Evolutionary conservation across 2,888 invertebrate genomes (phyloP).

Genomic region (Dioctria rufipes): DNA sequence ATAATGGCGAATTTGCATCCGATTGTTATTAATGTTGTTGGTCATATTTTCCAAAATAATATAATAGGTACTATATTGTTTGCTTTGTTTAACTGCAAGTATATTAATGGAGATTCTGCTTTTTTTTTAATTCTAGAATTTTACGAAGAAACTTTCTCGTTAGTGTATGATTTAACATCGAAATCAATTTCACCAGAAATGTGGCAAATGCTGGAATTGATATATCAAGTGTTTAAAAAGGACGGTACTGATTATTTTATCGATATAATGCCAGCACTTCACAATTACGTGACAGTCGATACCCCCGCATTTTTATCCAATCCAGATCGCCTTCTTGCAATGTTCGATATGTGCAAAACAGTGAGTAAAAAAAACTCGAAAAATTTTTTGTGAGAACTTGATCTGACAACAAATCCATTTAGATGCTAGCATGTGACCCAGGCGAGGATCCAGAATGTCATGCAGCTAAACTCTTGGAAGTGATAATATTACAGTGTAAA

Average conservation of each 20-base stretch:
- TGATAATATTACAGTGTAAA: slow-evolving; percentile 93
- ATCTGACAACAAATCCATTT: slow-evolving; percentile 16
- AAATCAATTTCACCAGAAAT: slow-evolving; percentile 91
- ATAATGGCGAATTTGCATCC: slow-evolving; percentile 92
- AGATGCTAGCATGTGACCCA: slow-evolving; percentile 79
- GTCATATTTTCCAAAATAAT: slow-evolving; percentile 85
- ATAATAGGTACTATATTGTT: slow-evolving; percentile 78
- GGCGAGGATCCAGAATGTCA: slow-evolving; percentile 96
- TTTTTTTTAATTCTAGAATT: slow-evolving; percentile 78
- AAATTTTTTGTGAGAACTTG: background rate
- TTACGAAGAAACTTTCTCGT: slow-evolving; percentile 95
- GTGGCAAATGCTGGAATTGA: slow-evolving; percentile 94
- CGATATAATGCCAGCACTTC: slow-evolving; percentile 98
- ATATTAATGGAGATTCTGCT: slow-evolving; percentile 39
- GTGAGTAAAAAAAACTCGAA: slow-evolving; percentile 69
- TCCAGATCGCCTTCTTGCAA: slow-evolving; percentile 89
- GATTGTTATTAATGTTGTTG: slow-evolving; percentile 91
- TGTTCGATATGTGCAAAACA: slow-evolving; percentile 95
- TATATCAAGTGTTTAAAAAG: slow-evolving; percentile 92
- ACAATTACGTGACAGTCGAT: slow-evolving; percentile 98
- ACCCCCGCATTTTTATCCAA: slow-evolving; percentile 93
- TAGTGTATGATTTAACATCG: slow-evolving; percentile 92
- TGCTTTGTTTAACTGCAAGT: background rate
- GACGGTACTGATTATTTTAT: slow-evolving; percentile 96
- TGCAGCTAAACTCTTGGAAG: slow-evolving; percentile 97